Evolutionary conservation across 2,888 invertebrate species (phyloP).

Genomic region (Sycophila texana): DNA sequence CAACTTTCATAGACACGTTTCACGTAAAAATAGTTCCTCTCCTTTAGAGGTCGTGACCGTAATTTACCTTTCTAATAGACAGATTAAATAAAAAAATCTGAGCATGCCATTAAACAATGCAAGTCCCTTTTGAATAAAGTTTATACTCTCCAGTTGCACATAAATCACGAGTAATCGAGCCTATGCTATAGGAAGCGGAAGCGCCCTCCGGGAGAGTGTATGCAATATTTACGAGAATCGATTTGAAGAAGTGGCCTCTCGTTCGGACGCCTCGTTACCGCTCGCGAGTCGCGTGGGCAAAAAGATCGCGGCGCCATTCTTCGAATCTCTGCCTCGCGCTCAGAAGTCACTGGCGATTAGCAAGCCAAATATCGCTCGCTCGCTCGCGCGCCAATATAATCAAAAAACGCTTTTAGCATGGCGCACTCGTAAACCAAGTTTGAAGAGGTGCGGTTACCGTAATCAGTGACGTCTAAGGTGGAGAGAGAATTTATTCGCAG

Average conservation of each 20-base stretch:
- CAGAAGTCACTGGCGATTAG: constrained; percentile 31
- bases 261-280: neutral
- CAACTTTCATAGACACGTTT: too few species aligned
- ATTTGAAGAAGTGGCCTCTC: neutral
- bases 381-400: constrained; percentile 32
- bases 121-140: too few species aligned
- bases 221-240: constrained; percentile 21
- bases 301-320: constrained; percentile 23
- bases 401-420: constrained; percentile 15
- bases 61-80: too few species aligned
- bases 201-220: neutral
- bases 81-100: too few species aligned
- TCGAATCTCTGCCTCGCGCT: constrained; percentile 1
- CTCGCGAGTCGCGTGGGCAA: neutral
- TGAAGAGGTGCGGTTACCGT: neutral
- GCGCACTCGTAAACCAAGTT: constrained; percentile 4
- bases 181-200: too few species aligned
- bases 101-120: too few species aligned
- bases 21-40: too few species aligned
- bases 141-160: too few species aligned
- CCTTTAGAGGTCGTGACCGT: too few species aligned
- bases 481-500: too few species aligned
- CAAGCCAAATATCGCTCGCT: constrained; percentile 45
- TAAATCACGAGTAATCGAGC: too few species aligned
- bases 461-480: neutral